These are phyloP conservation scores for Eubucco bourcierii DNA, from an alignment of 2,113 vertebrate species.

Conservation along the genomic window DNA sequence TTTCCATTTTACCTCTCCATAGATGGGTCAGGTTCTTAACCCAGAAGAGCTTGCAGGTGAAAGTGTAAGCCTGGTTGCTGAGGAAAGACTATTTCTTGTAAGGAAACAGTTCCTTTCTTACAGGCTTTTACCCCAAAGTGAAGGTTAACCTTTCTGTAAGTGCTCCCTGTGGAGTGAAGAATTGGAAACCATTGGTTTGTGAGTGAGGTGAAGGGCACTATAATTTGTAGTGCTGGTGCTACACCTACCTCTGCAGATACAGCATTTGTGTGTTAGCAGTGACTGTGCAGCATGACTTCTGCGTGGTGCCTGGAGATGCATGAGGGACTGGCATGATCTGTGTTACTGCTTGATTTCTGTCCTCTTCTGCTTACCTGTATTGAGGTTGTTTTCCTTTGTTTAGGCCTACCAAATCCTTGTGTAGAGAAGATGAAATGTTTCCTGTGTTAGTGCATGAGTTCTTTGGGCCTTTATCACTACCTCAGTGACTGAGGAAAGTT, in stretches of 20 bases:
- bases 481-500: too few relatives aligned
- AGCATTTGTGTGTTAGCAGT: neutral
- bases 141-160: neutral
- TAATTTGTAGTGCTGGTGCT: neutral
- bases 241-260: neutral
- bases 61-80: neutral
- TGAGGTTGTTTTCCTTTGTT: neutral
- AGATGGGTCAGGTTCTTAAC: neutral
- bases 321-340: neutral
- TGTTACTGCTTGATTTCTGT: neutral
- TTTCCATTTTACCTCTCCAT: fast-evolving
- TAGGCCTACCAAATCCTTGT: neutral
- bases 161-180: neutral
- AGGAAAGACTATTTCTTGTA: neutral
- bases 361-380: neutral
- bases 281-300: neutral
- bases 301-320: neutral
- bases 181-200: neutral
- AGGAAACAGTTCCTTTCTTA: too few relatives aligned
- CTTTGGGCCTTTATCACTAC: neutral
- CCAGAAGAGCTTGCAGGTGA: neutral
- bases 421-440: neutral
- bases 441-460: neutral
- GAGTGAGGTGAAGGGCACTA: neutral
- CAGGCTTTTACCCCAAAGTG: neutral